Conservation (phyloP, 2,113 vertebrate genomes). For the Serilophus lunatus region DNA sequence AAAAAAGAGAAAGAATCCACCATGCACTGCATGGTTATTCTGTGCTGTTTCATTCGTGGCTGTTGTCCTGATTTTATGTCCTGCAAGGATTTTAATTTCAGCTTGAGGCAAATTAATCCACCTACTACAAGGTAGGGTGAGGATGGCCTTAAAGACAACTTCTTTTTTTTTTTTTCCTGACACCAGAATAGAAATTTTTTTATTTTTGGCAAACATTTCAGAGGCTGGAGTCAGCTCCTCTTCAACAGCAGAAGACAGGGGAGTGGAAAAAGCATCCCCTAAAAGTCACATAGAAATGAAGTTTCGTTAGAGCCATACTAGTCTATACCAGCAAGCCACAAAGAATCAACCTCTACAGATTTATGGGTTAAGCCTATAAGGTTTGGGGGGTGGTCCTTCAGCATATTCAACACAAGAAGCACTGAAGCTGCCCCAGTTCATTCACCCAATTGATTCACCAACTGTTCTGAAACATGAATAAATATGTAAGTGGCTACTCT, state of each 20-base stretch:
- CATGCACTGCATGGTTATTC: neutral
- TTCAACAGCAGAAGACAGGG: neutral
- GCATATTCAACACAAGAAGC: neutral
- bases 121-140: neutral
- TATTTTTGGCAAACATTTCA: neutral
- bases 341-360: neutral
- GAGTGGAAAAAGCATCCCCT: neutral
- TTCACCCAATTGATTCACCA: slow-evolving; percentile 44
- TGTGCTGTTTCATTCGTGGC: neutral
- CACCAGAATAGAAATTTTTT: neutral
- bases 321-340: neutral
- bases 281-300: neutral
- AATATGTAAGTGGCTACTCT: slow-evolving; percentile 50
- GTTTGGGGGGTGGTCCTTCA: neutral
- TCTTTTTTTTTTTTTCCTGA: neutral
- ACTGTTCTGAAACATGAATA: slow-evolving; percentile 39
- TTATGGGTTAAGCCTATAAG: neutral
- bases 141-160: neutral
- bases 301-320: neutral
- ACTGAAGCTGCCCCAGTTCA: neutral
- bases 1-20: neutral
- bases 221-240: neutral
- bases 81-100: neutral
- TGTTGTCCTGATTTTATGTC: neutral
- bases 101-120: neutral